Conservation (phyloP, 64 coral and sea anemone species). For the Montipora foliosa region DNA sequence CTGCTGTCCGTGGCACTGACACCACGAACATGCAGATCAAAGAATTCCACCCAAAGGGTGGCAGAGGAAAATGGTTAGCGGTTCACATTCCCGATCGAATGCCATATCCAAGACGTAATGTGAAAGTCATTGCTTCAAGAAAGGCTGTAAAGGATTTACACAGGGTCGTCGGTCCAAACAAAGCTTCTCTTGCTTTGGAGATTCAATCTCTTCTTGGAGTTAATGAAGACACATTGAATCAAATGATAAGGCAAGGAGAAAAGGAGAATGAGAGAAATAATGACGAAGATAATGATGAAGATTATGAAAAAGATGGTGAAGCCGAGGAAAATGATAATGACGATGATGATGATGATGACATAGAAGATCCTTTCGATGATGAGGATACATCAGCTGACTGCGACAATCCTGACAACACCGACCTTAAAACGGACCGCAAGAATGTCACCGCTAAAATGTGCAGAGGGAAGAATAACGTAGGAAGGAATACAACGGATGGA, state of each 20-base stretch:
- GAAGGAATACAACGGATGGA: conserved; percentile 25
- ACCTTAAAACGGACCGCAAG: conserved; percentile 3
- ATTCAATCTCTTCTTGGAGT: conserved; percentile 89
- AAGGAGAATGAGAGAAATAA: conserved; percentile 22
- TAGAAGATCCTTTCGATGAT: conserved; percentile 26
- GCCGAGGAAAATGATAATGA: background rate
- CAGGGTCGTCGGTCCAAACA: conserved; percentile 86
- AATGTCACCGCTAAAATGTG: conserved; percentile 8
- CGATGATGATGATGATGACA: conserved; percentile 51
- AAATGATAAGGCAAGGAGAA: conserved; percentile 75
- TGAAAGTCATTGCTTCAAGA: conserved; percentile 85
- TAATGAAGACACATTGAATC: conserved; percentile 64
- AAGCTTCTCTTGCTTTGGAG: conserved; percentile 82
- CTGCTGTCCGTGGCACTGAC: conserved; percentile 76
- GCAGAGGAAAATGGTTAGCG: conserved; percentile 80
- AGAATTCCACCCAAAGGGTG: conserved; percentile 74
- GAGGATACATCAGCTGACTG: background rate
- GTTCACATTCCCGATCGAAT: conserved; percentile 91
- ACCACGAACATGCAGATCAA: conserved; percentile 90
- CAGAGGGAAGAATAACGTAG: conserved; percentile 30
- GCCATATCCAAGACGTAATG: conserved; percentile 52
- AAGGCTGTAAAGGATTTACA: conserved; percentile 87
- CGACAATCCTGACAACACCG: conserved; percentile 10
- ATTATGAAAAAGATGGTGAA: background rate
- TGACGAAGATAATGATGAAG: conserved; percentile 20